Evolutionary conservation across 2,888 invertebrate genomes (phyloP), one percentile per base, ranked within the genome.

Genomic region (Andrena fulva): DNA sequence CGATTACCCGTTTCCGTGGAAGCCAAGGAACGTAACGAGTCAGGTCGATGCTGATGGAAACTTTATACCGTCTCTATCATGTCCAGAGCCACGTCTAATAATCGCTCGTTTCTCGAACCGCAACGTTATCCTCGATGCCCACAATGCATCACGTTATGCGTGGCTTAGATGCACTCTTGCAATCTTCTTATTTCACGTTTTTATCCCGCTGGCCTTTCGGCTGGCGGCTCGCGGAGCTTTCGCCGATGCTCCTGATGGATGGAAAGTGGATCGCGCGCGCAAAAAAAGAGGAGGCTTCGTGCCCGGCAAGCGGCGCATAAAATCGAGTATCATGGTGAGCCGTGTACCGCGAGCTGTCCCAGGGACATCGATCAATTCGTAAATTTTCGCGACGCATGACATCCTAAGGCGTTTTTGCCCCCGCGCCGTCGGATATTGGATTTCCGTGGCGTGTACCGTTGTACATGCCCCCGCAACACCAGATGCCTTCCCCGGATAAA

Each of bases 371-470:
- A 87, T 83, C 75, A 80, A 81, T 69, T 81, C 84, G 74, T 84
- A 84, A 69, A 72, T 69, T 80, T 87, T 87, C 78, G 64, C 77
- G 72, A 88, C 78, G 63, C 76, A 63, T 67, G 77, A 76, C 84
- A 67, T 63, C 77, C 77, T 76, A 71, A 88, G 84, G 68, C 88
- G 84, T 87, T 88, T 88, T 87, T 81, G 79, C 80, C 31, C 10
- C 27, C 24, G 24, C 73, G 20, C 24, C 54, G 60, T 71, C 88
- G 87, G 87, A 87, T 88, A 87, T 87, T 87, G 88, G 86, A 84
- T 86, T 88, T 84, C 78, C 80, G 77, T 75, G 68, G 78, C 80
- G 63, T 83, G 85, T 79, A 80, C 83, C 80, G 85, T 66, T 72
- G 75, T 80, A 78, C 87, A 80, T 78, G 69, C 64, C 75, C 52